Evolutionary conservation across 2,113 vertebrate species (phyloP), one percentile per base, ranked within the genome.

Genomic region (Pyrgilauda ruficollis): DNA sequence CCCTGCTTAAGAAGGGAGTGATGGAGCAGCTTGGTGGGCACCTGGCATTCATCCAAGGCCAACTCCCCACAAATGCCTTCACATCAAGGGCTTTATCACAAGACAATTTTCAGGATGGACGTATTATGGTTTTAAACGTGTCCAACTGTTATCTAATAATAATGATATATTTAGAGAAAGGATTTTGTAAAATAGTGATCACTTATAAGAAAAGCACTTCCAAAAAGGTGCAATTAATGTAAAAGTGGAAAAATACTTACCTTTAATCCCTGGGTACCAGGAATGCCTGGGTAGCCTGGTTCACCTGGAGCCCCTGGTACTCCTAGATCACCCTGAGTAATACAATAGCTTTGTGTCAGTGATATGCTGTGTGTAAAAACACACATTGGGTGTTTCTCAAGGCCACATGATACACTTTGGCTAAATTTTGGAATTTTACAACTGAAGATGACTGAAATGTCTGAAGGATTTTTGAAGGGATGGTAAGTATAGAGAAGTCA

Each of bases 271-370:
- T 97, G 97, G 56, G 97, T 94, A 87, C 99, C 99, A 80, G 98
- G 98, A 90, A 99, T 97, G 59, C 99, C 99, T 41, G 98, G 97
- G 90, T 99, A 98, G 87, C 99, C 99, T 56, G 98, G 98, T 87
- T 99, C 98, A 76, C 99, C 99, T 72, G 97, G 93, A 49, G 62
- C 58, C 56, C 99, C 99, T 33, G 96, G 94, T 58, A 97, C 82
- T 83, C 99, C 99, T 93, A 94, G 49, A 73, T 98, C 98, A 90
- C 99, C 99, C 99, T 99, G 90, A 58, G 22, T 52, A 93, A 97
- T 52, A 97, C 15, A 98, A 86, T 35, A 97, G 75, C 59, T 84
- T 63, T 67, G 39, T 89, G 73, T 96, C 44, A 76, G 33, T 85
- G 63, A 91, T 15, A 16, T 69, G 67, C 17, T 46, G 16, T 30